Evolutionary conservation across 2,888 invertebrate species (phyloP).

Genomic region (Rhorus exstirpatorius): DNA sequence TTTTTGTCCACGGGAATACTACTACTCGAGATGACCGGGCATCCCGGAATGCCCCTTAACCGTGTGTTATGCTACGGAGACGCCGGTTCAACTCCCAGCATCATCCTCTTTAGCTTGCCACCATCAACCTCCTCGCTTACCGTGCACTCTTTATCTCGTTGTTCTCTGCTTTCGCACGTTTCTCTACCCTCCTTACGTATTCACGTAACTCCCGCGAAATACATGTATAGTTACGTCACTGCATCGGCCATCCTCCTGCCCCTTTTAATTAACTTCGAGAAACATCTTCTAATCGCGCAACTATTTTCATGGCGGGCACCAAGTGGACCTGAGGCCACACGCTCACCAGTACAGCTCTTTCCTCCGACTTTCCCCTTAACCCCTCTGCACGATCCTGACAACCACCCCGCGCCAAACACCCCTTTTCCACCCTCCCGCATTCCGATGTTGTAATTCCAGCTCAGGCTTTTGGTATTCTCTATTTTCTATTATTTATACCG

Average conservation of each 20-base stretch:
- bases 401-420: slow-evolving; percentile 1
- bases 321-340: slow-evolving; percentile 9
- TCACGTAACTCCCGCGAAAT: slow-evolving; percentile 25
- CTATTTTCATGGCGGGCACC: slow-evolving; percentile 70
- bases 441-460: slow-evolving; percentile 74
- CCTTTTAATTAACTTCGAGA: slow-evolving; percentile 82
- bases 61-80: slow-evolving; percentile 10
- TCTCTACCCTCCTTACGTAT: slow-evolving; percentile 54
- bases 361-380: slow-evolving; percentile 4
- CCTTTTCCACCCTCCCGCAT: slow-evolving; percentile 59
- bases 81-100: slow-evolving; percentile 27
- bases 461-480: slow-evolving; percentile 56
- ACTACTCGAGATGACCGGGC: slow-evolving; percentile 22
- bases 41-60: slow-evolving; percentile 16
- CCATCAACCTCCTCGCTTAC: slow-evolving; percentile 23
- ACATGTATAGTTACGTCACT: neutral
- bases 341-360: slow-evolving; percentile 17
- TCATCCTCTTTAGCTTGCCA: slow-evolving; percentile 39
- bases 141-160: slow-evolving; percentile 14
- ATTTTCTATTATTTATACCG: slow-evolving; percentile 60
- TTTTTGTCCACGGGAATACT: slow-evolving; percentile 17
- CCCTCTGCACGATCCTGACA: slow-evolving; percentile 29
- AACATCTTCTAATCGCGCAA: slow-evolving; percentile 81
- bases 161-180: slow-evolving; percentile 25
- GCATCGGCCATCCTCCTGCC: slow-evolving; percentile 14